Evolutionary conservation across 2,888 invertebrate species (phyloP).

Genomic region (Nephrotoma guestfalica): DNA sequence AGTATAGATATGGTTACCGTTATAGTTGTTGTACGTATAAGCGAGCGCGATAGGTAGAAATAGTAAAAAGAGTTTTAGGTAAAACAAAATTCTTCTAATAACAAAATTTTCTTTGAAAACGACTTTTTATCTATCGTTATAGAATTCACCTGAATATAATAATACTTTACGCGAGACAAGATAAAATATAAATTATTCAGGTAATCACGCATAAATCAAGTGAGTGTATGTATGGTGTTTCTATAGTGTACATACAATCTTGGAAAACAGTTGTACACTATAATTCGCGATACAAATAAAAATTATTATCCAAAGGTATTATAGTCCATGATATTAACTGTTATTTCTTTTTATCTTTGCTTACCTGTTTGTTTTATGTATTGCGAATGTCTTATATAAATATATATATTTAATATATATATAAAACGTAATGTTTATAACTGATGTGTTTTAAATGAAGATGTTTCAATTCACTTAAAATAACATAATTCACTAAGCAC

Average conservation of each 20-base stretch:
- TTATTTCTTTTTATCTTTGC: neutral
- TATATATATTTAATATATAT: neutral
- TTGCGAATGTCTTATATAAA: neutral
- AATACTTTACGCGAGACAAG: neutral
- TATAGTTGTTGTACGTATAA: neutral
- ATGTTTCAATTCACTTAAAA: neutral
- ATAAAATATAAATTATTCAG: neutral
- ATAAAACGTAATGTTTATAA: neutral
- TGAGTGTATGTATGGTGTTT: neutral
- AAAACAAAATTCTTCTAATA: neutral
- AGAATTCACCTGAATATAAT: neutral
- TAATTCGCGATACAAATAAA: neutral
- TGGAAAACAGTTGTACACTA: neutral
- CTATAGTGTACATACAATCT: neutral
- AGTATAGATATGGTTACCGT: conserved; percentile 1
- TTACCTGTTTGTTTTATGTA: neutral
- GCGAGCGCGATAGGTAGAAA: neutral
- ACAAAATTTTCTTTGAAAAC: neutral
- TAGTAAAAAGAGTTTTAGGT: neutral
- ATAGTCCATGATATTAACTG: neutral
- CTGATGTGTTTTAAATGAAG: neutral
- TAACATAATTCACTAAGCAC: neutral
- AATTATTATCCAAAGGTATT: neutral
- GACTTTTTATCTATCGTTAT: neutral
- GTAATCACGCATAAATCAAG: neutral